Evolutionary conservation across 2,797 vertebrate genomes (phyloP), one percentile per base, ranked within the genome.

Genomic region (Margarornis squamiger): DNA sequence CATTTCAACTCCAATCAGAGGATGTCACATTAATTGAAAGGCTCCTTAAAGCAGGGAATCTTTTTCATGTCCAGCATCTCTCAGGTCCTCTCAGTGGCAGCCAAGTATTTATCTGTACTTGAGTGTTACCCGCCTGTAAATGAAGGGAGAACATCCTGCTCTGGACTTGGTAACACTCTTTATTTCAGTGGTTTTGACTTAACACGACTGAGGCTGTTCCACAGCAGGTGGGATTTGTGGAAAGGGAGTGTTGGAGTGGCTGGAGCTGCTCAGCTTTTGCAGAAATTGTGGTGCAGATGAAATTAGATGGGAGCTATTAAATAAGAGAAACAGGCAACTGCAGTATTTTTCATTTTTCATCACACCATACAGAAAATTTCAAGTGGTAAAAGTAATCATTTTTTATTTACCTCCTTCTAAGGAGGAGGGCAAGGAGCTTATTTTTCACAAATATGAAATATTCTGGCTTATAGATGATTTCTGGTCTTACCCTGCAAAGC

Each of bases 201-300:
- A 4, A 6, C 0, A 2, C 23, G 32, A 5, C 21, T 10, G 8
- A 49, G 80, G 26, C 21, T 71, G 0, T 67, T 59, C 49, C 54
- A 30, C 27, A 27, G 45, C 58, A 57, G 61, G 36, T 62, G 4
- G 41, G 32, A 34, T 34, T 19, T 21, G n/a, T 36, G 61, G 30
- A 43, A 39, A 51, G 46, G 81, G 17, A 54, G 8, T 39, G 13
- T 30, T 3, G 26, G 17, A 30, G 41, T 45, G 3, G 2, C 23
- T 41, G 57, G 71, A 72, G 36, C 6, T 84, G 48, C 36, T 27
- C 8, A 49, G 1, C 3, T 67, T 85, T 72, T 78, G 85, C 38
- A 78, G 85, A 51, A 81, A 45, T 43, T 74, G 70, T 74, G 70
- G 12, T 4, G 2, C 5, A 22, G 46, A 14, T 48, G 38, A 65